Base-by-base conservation (phyloP, 1,140 invertebrate genomes). In the Zaprionus camerounensis region DNA sequence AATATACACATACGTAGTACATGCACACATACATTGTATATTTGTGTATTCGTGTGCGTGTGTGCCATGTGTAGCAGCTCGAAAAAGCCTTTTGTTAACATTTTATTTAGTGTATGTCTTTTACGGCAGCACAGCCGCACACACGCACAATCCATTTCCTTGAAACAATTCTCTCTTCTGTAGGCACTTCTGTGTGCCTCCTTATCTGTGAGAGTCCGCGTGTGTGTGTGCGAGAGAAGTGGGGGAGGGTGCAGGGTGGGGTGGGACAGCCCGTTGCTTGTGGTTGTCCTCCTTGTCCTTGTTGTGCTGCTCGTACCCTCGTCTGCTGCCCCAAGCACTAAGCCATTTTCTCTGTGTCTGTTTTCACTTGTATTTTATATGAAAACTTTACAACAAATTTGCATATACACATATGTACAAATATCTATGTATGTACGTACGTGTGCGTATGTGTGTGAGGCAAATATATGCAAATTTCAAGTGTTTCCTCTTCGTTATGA, bases 401-500 rank as follows among this genome's bases (percentile, higher is more conserved):
- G 82, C 85, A 90, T 90, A 46, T 46, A 46, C n/a, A 46, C 41
- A 46, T 17, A 31, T 31, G 28, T 31, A 46, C n/a, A 17, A n/a
- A 46, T 3, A 46, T n/a, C 2, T 17, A 82, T 82, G 71, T 80
- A 51, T 72, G 46, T 76, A 22, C 70, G 31, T 53, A 20, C 61
- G 58, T 80, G 56, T 56, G 66, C 80, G 62, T 80, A 64, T 74
- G 49, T 75, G 61, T 82, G 70, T 66, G 73, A 72, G 68, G 79
- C 78, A 90, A 90, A 91, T 91, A 74, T 91, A 91, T 91, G 88
- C 88, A 91, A 91, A 91, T 91, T 91, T 87, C 84, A 91, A 91
- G 88, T 91, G 83, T 91, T 91, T 91, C 88, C 88, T 91, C 84
- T 85, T 91, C 88, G 88, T 91, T 91, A 91, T 91, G 82, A 91